Evolutionary conservation across 2,113 vertebrate genomes (phyloP).

Genomic region (Arizona elegans): DNA sequence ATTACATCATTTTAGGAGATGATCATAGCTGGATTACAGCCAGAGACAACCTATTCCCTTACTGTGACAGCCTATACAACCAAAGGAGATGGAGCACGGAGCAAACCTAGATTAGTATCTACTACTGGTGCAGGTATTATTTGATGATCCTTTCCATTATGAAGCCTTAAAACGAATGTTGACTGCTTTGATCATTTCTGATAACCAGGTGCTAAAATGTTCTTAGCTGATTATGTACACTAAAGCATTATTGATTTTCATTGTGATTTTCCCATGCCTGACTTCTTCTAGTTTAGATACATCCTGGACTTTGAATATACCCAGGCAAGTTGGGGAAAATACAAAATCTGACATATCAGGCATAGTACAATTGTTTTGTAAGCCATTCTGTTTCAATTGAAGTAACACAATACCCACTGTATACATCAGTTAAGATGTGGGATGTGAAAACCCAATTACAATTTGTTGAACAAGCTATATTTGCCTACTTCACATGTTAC

Average conservation of each 20-base stretch:
- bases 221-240: not conserved
- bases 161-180: not conserved
- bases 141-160: not conserved
- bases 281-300: not conserved
- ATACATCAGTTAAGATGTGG: not conserved
- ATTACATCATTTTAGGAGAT: constrained; percentile 83
- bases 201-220: not conserved
- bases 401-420: not conserved
- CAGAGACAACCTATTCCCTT: constrained; percentile 94
- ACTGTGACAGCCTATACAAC: constrained; percentile 97
- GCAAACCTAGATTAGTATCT: constrained; percentile 92
- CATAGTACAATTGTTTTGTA: not conserved
- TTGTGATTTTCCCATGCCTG: not conserved
- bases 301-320: not conserved
- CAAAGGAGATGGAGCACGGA: constrained; percentile 97
- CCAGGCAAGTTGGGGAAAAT: not conserved
- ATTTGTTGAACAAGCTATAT: not conserved
- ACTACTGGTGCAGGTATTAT: constrained; percentile 92
- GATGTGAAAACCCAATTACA: not conserved
- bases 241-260: not conserved
- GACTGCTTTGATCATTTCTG: not conserved
- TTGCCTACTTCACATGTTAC: not conserved
- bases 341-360: not conserved
- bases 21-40: constrained; percentile 90
- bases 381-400: not conserved